A percentile compares a stretch with the other conserved stretches of the same genome.
These are phyloP conservation scores for Epicauta chinensis DNA, from an alignment of 1,140 invertebrate species.

Conservation along the genomic window DNA sequence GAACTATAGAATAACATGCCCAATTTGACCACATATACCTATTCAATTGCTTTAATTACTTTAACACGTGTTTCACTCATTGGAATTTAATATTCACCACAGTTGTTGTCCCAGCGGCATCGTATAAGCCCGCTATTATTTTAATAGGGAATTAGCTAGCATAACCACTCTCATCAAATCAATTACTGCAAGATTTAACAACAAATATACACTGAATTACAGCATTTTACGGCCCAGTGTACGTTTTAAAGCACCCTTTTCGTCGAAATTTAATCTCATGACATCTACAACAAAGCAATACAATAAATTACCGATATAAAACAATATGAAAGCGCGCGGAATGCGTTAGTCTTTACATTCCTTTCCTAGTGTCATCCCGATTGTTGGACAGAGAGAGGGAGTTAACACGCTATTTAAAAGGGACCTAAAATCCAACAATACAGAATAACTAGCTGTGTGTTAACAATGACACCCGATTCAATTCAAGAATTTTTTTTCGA, in stretches of 20 bases:
- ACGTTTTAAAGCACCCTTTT: conserved; percentile 20
- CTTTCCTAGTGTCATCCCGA: conserved; percentile 28
- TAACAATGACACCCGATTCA: no score
- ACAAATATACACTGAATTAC: conserved; percentile 30
- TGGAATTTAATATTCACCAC: conserved; percentile 30
- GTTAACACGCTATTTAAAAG: no score
- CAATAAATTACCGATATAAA: conserved; percentile 42
- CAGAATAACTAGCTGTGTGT: no score
- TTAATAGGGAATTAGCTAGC: conserved; percentile 28
- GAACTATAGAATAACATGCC: no score
- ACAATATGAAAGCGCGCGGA: conserved; percentile 39
- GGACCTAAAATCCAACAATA: no score
- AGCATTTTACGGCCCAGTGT: conserved; percentile 22
- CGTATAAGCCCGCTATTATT: conserved; percentile 16
- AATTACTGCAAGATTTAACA: conserved; percentile 29
- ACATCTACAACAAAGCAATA: conserved; percentile 38
- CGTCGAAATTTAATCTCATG: conserved; percentile 35
- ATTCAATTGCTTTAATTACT: conserved; percentile 31
- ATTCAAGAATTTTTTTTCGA: no score
- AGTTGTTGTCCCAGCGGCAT: conserved; percentile 17
- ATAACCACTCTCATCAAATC: conserved; percentile 28
- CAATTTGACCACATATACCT: conserved; percentile 17
- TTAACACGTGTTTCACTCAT: conserved; percentile 27
- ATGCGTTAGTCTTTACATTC: conserved; percentile 38
- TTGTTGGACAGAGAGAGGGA: conserved; percentile 8